Conservation (phyloP, 2,888 invertebrate species). For the Tiphia femorata region DNA sequence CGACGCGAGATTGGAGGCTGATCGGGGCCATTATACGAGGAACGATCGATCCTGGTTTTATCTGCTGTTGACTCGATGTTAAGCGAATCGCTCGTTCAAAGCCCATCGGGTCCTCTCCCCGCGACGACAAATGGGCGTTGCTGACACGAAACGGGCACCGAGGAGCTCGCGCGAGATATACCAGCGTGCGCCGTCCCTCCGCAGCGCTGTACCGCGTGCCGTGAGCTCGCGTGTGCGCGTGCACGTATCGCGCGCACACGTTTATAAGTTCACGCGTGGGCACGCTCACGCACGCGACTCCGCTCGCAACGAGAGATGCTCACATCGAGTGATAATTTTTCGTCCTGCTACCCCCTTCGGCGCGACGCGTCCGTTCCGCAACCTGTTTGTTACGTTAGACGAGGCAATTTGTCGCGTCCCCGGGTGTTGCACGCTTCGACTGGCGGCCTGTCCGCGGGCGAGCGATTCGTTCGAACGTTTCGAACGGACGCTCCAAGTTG, state of each 20-base stretch:
- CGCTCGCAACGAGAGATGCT: constrained; percentile 11
- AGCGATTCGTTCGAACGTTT: too few species aligned
- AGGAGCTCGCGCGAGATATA: constrained; percentile 18
- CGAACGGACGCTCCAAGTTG: too few species aligned
- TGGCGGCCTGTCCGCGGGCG: too few species aligned
- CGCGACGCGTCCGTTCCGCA: constrained; percentile 39
- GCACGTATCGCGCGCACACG: background rate
- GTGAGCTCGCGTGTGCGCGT: background rate
- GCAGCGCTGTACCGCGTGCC: too few species aligned
- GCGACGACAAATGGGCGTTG: constrained; percentile 41
- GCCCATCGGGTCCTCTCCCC: too few species aligned
- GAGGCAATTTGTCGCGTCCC: constrained; percentile 53
- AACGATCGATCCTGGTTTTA: constrained; percentile 50
- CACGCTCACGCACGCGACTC: background rate
- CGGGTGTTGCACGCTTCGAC: background rate
- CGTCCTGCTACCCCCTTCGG: constrained; percentile 33
- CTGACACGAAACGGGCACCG: constrained; percentile 31
- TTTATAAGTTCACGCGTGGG: too few species aligned
- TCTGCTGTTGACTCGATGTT: constrained; percentile 53
- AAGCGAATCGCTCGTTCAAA: constrained; percentile 45
- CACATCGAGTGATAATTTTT: constrained; percentile 53
- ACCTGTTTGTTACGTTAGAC: constrained; percentile 56
- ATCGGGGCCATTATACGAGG: constrained; percentile 42
- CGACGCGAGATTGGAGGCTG: constrained; percentile 45
- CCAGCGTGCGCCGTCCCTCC: too few species aligned